A percentile compares a stretch with the other conserved stretches of the same genome.
Evolutionary conservation across 1,140 invertebrate species (phyloP).

Genomic region (Polypedilum pembai): DNA sequence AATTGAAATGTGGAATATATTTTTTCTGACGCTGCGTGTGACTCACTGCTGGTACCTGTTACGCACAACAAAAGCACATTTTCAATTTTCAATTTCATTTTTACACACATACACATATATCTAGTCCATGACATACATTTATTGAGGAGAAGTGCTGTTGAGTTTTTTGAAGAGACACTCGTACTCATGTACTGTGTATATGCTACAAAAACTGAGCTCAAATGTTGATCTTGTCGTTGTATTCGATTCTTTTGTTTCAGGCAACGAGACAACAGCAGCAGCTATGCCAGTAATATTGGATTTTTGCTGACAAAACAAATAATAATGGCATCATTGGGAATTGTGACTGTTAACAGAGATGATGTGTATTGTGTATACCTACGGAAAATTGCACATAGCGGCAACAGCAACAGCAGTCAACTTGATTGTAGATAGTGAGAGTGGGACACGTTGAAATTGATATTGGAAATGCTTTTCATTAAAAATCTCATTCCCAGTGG

Average conservation of each 20-base stretch:
- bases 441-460: background rate
- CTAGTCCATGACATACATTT: background rate
- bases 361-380: background rate
- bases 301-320: slow-evolving; percentile 18
- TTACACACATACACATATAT: background rate
- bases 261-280: background rate
- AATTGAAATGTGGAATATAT: background rate
- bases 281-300: slow-evolving; percentile 18
- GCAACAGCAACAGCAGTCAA: too few relatives aligned
- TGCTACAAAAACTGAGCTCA: background rate
- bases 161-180: background rate
- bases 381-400: too few relatives aligned
- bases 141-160: background rate
- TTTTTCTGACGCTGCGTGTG: background rate
- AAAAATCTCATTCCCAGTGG: slow-evolving; percentile 11
- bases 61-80: background rate
- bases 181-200: background rate
- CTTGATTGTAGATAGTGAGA: too few relatives aligned
- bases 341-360: slow-evolving; percentile 12
- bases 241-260: background rate
- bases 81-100: slow-evolving; percentile 15
- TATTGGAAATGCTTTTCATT: slow-evolving; percentile 18
- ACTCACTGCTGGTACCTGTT: slow-evolving; percentile 6
- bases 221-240: background rate
- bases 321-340: slow-evolving; percentile 17